Percentiles rank a stretch among this genome's conserved stretches.
phyloP scores from a whole-genome alignment of 2,113 vertebrate species.

The Corvus moneduloides region DNA sequence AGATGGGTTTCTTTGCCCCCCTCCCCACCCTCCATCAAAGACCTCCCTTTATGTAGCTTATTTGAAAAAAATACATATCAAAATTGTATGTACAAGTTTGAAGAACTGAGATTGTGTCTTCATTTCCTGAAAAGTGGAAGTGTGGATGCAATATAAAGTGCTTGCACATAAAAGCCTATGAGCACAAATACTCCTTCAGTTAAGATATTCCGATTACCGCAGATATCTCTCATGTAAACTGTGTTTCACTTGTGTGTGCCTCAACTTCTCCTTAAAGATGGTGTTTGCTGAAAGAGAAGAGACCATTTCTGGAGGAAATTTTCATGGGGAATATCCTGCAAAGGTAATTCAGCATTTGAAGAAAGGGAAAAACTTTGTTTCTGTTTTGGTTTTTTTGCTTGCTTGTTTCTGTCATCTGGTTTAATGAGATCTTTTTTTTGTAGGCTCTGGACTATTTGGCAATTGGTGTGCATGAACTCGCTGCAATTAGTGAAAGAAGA shows the following conservation, averaged over 20 bases:
- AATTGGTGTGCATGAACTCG: constrained; percentile 94
- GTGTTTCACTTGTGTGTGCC: background rate
- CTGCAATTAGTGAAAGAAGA: constrained; percentile 93
- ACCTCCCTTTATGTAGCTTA: background rate
- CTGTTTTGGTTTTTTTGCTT: background rate
- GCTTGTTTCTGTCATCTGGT: background rate
- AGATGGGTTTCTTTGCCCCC: background rate
- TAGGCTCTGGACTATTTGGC: constrained; percentile 90
- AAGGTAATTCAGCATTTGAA: constrained; percentile 70
- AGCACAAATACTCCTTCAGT: background rate
- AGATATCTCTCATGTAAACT: background rate
- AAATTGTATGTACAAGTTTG: background rate
- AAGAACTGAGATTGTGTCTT: background rate
- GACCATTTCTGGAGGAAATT: constrained; percentile 97
- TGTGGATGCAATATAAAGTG: background rate
- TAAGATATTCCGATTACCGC: background rate
- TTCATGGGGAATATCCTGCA: constrained; percentile 97
- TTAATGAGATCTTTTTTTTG: background rate
- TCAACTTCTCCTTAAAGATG: constrained; percentile 84
- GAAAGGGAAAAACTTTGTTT: background rate
- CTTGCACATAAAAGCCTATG: background rate
- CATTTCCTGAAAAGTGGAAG: background rate
- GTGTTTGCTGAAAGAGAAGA: constrained; percentile 94
- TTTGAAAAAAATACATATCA: background rate
- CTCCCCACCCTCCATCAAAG: background rate